Evolutionary conservation across 2,113 vertebrate genomes (phyloP), one percentile per base, ranked within the genome.

Genomic region (Excalfactoria chinensis): DNA sequence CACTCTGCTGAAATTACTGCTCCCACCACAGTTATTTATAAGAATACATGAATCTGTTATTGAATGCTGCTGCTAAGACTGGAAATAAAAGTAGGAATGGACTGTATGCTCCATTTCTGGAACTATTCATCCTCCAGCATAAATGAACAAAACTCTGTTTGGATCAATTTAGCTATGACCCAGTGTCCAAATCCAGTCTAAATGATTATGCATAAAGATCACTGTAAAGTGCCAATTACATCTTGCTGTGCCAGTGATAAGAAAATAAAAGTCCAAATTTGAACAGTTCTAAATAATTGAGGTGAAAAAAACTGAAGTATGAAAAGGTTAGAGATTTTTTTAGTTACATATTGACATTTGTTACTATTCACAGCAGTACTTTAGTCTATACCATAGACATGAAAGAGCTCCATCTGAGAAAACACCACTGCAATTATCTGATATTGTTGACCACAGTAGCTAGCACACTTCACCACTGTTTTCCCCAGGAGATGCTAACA

Each of bases 11-110:
- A 78, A 72, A 63, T 83, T 63, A 49, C 30, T 67, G 19, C 89
- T 95, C 69, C 32, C 69, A 62, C 37, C 13, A 73, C 55, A 71
- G 71, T 76, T 72, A 64, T 88, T 94, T 92, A 70, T 56, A 89
- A 59, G 53, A 80, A 8, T 28, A 73, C 6, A 12, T 22, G 19
- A 60, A 43, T 41, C 11, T 48, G 11, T 51, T 92, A 6, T 20
- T 83, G 37, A 17, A 67, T 73, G 32, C 43, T 80, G 28, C 56
- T 78, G 30, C 7, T 49, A 86, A 22, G 63, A 62, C 40, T 74
- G 43, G 89, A 93, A 91, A 72, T 91, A 53, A 71, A 67, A 82
- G 19, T 70, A 74, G 41, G 85, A 62, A 55, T 66, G 10, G 56
- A 51, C 67, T 90, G 20, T 17, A 3, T 77, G 35, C 9, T 89